A percentile compares a stretch with the other conserved stretches of the same genome.
Evolutionary conservation across 2,888 invertebrate species (phyloP).

Genomic region (Orthosia incerta): DNA sequence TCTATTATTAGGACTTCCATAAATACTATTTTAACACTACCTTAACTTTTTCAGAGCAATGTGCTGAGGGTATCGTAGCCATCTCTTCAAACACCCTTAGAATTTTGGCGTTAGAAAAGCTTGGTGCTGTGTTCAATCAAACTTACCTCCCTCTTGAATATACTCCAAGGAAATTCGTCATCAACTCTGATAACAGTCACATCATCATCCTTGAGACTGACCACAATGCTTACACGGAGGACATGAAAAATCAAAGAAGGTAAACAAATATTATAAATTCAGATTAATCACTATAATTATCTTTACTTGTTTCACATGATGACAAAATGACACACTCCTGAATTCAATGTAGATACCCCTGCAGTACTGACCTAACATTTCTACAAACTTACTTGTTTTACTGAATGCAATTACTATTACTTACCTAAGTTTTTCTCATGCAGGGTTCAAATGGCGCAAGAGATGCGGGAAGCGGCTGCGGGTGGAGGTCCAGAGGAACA

Average conservation of each 20-base stretch:
- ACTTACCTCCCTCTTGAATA: constrained; percentile 97
- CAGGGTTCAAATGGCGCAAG: constrained; percentile 99
- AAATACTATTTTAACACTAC: constrained; percentile 50
- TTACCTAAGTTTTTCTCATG: constrained; percentile 25
- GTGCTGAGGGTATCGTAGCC: constrained; percentile 99
- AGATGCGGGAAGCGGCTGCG: constrained; percentile 98
- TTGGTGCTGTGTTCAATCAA: constrained; percentile 99
- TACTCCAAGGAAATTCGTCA: constrained; percentile 98
- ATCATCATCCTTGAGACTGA: constrained; percentile 98
- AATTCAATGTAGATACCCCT: constrained; percentile 85
- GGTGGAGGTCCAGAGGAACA: constrained; percentile 97
- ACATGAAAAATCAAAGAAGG: constrained; percentile 97
- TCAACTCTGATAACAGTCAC: constrained; percentile 97
- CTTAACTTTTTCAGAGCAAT: constrained; percentile 94
- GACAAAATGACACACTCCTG: constrained; percentile 83
- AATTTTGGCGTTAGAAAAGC: constrained; percentile 99
- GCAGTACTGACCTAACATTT: constrained; percentile 83
- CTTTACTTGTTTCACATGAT: constrained; percentile 74
- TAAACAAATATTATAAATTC: constrained; percentile 61
- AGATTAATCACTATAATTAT: background rate
- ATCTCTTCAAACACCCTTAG: constrained; percentile 99
- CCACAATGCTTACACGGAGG: constrained; percentile 99
- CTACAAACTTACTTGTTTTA: background rate
- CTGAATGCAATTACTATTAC: background rate
- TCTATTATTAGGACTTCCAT: background rate